phyloP scores from a whole-genome alignment of 2,888 invertebrate species.

The Notodonta dromedarius region DNA sequence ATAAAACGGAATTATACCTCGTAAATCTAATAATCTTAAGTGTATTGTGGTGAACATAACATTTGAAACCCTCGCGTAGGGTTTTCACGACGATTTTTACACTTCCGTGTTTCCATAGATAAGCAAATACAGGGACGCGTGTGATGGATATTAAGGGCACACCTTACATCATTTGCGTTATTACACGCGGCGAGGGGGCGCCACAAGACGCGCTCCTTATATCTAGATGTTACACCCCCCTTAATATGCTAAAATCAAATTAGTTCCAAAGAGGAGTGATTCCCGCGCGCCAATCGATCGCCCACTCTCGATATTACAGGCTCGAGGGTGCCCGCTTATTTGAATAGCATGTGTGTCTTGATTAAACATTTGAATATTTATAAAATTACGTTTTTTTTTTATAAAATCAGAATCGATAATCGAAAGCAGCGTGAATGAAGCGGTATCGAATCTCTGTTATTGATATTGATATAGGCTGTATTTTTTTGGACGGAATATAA shows the following conservation, averaged over 20 bases:
- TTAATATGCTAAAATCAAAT: slow-evolving; percentile 85
- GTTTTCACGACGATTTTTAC: slow-evolving; percentile 80
- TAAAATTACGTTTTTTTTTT: too few species aligned
- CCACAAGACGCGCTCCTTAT: slow-evolving; percentile 78
- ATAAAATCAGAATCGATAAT: too few species aligned
- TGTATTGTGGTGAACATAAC: slow-evolving; percentile 60
- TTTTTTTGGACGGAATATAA: too few species aligned
- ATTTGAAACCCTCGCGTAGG: slow-evolving; percentile 60
- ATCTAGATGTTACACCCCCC: slow-evolving; percentile 77
- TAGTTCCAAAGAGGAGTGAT: slow-evolving; percentile 82
- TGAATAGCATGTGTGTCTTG: slow-evolving; percentile 57
- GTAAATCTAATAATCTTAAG: slow-evolving; percentile 73
- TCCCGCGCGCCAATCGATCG: slow-evolving; percentile 74
- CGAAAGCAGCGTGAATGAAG: too few species aligned
- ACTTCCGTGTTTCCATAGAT: slow-evolving; percentile 83
- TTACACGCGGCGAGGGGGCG: slow-evolving; percentile 67
- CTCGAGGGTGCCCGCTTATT: slow-evolving; percentile 59
- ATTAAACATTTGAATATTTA: slow-evolving; percentile 43
- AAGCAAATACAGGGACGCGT: slow-evolving; percentile 83
- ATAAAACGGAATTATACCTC: slow-evolving; percentile 10
- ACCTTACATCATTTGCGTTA: slow-evolving; percentile 84
- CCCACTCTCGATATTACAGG: slow-evolving; percentile 65
- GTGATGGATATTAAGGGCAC: slow-evolving; percentile 84
- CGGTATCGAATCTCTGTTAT: too few species aligned
- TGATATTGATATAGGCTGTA: too few species aligned